Evolutionary conservation across 2,888 invertebrate genomes (phyloP).

Genomic region (Mythimna loreyi): DNA sequence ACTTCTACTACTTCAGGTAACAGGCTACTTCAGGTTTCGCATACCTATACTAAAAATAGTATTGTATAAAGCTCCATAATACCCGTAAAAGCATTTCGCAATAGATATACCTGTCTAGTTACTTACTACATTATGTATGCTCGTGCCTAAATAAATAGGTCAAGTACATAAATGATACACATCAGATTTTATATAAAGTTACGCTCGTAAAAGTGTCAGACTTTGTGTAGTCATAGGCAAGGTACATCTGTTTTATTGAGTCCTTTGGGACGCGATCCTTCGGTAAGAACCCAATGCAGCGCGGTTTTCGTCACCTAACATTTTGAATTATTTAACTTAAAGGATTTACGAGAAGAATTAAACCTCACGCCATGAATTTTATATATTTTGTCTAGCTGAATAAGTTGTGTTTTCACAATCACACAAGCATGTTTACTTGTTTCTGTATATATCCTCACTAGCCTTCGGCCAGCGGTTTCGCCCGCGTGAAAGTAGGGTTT

Average conservation of each 20-base stretch:
- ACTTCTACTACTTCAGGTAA: no score
- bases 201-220: conserved; percentile 59
- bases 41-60: no score
- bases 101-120: conserved; percentile 8
- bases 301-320: conserved; percentile 56
- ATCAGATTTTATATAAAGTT: conserved; percentile 62
- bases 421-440: conserved; percentile 9
- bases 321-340: conserved; percentile 53
- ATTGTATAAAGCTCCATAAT: conserved; percentile 2
- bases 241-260: conserved; percentile 63
- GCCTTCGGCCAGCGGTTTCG: no score
- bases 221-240: conserved; percentile 60
- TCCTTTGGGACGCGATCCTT: conserved; percentile 51
- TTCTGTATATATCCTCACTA: conserved; percentile 13
- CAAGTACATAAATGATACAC: conserved; percentile 62
- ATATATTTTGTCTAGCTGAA: conserved; percentile 31
- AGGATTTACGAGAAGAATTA: conserved; percentile 53
- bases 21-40: no score
- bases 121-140: conserved; percentile 20
- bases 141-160: conserved; percentile 57
- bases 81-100: conserved; percentile 8
- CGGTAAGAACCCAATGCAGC: conserved; percentile 47
- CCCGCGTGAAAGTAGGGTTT: no score
- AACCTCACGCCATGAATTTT: conserved; percentile 44
- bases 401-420: conserved; percentile 30